Evolutionary conservation across 2,888 invertebrate species (phyloP), one percentile per base, ranked within the genome.

Genomic region (Leucoptera coffeella): DNA sequence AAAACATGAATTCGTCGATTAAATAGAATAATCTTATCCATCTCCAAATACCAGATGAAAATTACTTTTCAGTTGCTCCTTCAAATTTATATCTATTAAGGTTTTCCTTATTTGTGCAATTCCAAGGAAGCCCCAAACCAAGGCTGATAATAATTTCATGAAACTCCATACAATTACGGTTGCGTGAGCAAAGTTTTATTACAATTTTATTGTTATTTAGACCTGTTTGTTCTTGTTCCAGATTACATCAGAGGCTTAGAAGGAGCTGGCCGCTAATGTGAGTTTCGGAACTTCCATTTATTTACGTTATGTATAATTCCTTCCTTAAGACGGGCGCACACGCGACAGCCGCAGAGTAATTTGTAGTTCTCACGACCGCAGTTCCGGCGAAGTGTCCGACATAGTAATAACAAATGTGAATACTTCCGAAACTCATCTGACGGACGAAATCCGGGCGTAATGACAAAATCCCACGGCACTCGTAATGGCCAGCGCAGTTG

Each of bases 161-260:
- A n/a, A n/a, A n/a, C 64, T 55, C 44, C 35, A 43, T 45, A 62
- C 59, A 61, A 64, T 61, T 65, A 58, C 43, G 57, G 65, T 67
- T 59, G 65, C 67, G 67, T 67, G 67, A 45, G 48, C 59, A 57
- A 65, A 69, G 64, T 65, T 69, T 69, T 64, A 69, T 69, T 69
- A 58, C 51, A 64, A 64, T 67, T 67, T 67, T 62, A 69, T 67
- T 69, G 67, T 67, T 67, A 69, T 69, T 69, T 67, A 67, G 64
- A 55, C 60, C 61, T 69, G 69, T 69, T 69, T 67, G 67, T 67
- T 65, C 51, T 62, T 69, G 69, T 69, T 67, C 57, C 57, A 65
- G 69, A 69, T 67, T 65, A 65, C 60, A 64, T 61, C 55, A 60
- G 51, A 51, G 54, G 57, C 60, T 65, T 58, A 55, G 61, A 65